Conservation (phyloP, 2,113 vertebrate genomes). For the Orthonyx spaldingii region DNA sequence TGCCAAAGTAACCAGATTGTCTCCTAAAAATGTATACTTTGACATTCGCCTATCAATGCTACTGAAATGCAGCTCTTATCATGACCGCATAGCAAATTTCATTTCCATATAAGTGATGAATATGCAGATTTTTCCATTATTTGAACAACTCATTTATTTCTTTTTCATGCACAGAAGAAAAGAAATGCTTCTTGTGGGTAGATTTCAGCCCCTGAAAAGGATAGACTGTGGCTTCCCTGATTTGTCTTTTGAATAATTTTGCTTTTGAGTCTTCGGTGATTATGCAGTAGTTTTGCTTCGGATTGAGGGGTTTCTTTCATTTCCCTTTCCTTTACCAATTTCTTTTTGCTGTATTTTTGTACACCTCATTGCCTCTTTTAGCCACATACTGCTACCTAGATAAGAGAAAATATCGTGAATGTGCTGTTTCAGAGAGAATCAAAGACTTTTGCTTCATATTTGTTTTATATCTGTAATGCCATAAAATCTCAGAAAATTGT, state of each 20-base stretch:
- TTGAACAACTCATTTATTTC: slow-evolving; percentile 48
- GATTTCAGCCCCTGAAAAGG: background rate
- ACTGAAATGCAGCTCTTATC: slow-evolving; percentile 66
- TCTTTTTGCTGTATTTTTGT: background rate
- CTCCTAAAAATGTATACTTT: slow-evolving; percentile 65
- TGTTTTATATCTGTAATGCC: background rate
- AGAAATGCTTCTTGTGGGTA: background rate
- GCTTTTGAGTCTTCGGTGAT: background rate
- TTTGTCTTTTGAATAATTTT: background rate
- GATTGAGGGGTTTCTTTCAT: background rate
- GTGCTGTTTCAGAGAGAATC: background rate
- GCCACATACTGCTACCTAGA: background rate
- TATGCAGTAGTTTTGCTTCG: background rate
- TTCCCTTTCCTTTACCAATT: background rate
- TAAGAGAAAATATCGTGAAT: background rate
- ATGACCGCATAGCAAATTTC: slow-evolving; percentile 58
- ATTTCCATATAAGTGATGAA: slow-evolving; percentile 62
- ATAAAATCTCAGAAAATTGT: background rate
- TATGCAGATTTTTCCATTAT: slow-evolving; percentile 56
- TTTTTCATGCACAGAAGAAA: slow-evolving; percentile 16
- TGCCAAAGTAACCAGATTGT: slow-evolving; percentile 67
- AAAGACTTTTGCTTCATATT: background rate
- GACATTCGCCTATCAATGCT: slow-evolving; percentile 68
- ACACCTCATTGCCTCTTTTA: background rate
- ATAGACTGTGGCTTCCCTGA: background rate